Conservation (phyloP, 2,113 vertebrate genomes). For the Copsychus sechellarum region DNA sequence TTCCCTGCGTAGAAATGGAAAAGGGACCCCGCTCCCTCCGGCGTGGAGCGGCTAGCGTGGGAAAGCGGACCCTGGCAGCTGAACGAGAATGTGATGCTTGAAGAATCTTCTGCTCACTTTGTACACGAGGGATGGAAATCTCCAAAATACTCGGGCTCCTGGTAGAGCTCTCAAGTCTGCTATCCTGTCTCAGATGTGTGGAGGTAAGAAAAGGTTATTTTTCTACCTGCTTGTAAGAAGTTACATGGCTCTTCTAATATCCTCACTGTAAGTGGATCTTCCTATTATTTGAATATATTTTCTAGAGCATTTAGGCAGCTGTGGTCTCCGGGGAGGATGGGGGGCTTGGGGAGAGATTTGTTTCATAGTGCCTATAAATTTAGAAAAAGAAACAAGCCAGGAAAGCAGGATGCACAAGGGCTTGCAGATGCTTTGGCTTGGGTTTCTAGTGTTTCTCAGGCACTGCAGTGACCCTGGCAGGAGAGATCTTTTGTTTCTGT, state of each 20-base stretch:
- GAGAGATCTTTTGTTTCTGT: slow-evolving; percentile 14
- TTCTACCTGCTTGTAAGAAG: neutral
- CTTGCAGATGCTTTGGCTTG: slow-evolving; percentile 43
- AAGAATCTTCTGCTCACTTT: neutral
- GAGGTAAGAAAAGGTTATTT: slow-evolving; percentile 57
- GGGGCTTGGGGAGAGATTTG: neutral
- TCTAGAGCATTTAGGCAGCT: neutral
- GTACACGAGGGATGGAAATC: slow-evolving; percentile 30
- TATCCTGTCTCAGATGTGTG: neutral
- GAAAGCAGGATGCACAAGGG: neutral
- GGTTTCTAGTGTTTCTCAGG: neutral
- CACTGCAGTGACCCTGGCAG: neutral
- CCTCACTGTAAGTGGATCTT: neutral
- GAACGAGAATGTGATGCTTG: neutral
- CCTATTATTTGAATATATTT: neutral
- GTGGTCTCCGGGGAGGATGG: neutral
- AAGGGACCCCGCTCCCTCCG: neutral
- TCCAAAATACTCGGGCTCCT: neutral
- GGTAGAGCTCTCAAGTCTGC: neutral
- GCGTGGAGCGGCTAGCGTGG: neutral
- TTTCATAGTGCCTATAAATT: neutral
- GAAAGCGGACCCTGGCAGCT: neutral
- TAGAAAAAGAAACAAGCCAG: neutral
- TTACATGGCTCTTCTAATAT: neutral
- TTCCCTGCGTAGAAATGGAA: neutral